phyloP scores from a whole-genome alignment of 2,888 invertebrate genomes.

The Rhagium mordax region DNA sequence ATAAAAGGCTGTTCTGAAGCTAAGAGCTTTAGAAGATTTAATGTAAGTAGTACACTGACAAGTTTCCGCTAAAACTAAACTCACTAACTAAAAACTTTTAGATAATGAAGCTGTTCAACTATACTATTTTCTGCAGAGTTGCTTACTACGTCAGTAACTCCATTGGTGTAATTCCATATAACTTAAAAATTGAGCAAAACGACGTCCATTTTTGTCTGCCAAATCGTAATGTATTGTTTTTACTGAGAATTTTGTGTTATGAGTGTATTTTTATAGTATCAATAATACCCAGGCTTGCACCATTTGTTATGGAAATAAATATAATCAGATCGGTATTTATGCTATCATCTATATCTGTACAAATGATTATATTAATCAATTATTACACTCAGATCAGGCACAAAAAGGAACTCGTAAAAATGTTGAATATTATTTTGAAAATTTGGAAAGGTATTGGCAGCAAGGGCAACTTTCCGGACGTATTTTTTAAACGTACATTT shows the following conservation, averaged over 20 bases:
- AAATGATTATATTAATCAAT: conserved; percentile 15
- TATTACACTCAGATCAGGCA: neutral
- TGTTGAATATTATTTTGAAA: conserved; percentile 22
- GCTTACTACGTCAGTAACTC: neutral
- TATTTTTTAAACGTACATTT: conserved; percentile 19
- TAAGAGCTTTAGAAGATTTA: neutral
- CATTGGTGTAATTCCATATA: conserved; percentile 1
- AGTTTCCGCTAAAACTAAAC: too few relatives aligned
- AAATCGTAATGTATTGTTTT: neutral
- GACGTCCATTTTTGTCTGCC: neutral
- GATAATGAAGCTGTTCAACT: neutral
- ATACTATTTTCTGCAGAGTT: neutral
- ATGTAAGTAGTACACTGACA: neutral
- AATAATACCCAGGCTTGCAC: neutral
- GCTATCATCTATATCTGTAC: conserved; percentile 19
- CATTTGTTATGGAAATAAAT: neutral
- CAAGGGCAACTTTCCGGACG: neutral
- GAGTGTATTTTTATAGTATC: neutral
- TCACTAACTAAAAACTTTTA: too few relatives aligned
- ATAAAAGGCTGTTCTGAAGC: too few relatives aligned
- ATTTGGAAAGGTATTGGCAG: conserved; percentile 21
- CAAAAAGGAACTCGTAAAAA: conserved; percentile 8
- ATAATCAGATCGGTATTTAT: conserved; percentile 31
- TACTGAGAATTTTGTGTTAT: neutral
- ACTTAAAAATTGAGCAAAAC: neutral